These are phyloP conservation scores for Cotesia vestalis DNA, from an alignment of 1,140 invertebrate species.

Conservation along the genomic window DNA sequence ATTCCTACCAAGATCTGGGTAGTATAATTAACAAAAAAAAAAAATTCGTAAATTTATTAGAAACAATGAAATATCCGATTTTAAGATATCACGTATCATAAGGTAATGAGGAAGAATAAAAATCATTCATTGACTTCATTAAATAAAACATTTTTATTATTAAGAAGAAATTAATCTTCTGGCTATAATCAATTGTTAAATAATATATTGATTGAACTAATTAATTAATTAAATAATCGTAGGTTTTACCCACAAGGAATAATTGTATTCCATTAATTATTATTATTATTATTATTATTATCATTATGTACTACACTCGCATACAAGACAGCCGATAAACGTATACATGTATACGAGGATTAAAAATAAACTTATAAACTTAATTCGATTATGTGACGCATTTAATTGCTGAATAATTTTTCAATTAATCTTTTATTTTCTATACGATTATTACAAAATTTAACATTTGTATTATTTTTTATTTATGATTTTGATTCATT, in stretches of 20 bases:
- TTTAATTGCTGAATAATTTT: background rate
- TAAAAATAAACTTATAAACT: conserved; percentile 30
- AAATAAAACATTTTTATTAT: conserved; percentile 37
- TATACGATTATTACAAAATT: conserved; percentile 3
- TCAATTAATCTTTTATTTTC: conserved; percentile 6
- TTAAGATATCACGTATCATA: background rate
- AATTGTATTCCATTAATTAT: conserved; percentile 18
- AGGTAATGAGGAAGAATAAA: conserved; percentile 16
- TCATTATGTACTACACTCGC: conserved; percentile 37
- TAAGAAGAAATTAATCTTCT: conserved; percentile 33
- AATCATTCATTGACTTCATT: conserved; percentile 24
- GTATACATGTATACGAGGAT: conserved; percentile 34
- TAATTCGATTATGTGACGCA: conserved; percentile 2
- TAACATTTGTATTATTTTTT: conserved; percentile 10
- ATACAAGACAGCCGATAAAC: conserved; percentile 34
- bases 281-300: background rate
- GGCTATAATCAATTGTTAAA: conserved; percentile 37
- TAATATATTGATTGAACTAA: conserved; percentile 25
- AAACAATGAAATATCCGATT: background rate
- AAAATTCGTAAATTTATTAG: background rate
- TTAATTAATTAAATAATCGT: conserved; percentile 26
- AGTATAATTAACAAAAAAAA: background rate
- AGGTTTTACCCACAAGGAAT: conserved; percentile 37
- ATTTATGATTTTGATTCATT: conserved; percentile 25
- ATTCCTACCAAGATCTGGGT: conserved; percentile 16